Evolutionary conservation across 1,140 invertebrate species (phyloP), one percentile per base, ranked within the genome.

Genomic region (Apis dorsata): DNA sequence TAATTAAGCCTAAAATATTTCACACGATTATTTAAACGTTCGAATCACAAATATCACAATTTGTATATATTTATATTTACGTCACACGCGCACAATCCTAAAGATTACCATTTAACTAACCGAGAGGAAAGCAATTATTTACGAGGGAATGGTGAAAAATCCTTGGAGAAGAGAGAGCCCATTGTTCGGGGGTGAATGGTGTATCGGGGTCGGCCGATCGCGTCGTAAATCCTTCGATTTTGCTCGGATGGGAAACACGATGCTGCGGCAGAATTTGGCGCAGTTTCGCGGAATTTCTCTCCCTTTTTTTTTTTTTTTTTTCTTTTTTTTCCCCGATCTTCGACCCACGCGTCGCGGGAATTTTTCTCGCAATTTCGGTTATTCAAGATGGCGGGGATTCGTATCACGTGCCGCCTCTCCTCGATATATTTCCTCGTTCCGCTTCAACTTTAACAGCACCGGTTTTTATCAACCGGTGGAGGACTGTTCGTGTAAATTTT

Each of bases 141-240:
- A 44, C 34, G 24, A 44, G 34, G 34, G 34, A 44, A 7, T 44
- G 0, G 34, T 44, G 34, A 44, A 44, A 44, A 4, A 44, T 44
- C 34, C 34, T 44, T 7, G 2, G 34, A 34, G 34, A 34, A 44
- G 34, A 7, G 34, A 44, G 34, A 44, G 34, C 4, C 4, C 34
- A 44, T 44, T 44, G 34, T 5, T 44, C 2, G 34, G 34, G 34
- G 34, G 5, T 7, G 34, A 44, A 44, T 44, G 34, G 34, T 44
- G 68, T 76, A 79, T 76, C n/a, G 65, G 62, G 75, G 80, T 79
- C 55, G 63, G 19, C 62, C 66, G 85, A 65, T 80, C 59, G 74
- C 53, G 13, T 17, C 55, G 65, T 86, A 86, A 79, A 84, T 80
- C 62, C 62, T 73, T 86, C 71, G 85, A 86, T 77, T 84, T 84